Base-by-base conservation (phyloP, 2,888 invertebrate species). In the Eupithecia tripunctaria region DNA sequence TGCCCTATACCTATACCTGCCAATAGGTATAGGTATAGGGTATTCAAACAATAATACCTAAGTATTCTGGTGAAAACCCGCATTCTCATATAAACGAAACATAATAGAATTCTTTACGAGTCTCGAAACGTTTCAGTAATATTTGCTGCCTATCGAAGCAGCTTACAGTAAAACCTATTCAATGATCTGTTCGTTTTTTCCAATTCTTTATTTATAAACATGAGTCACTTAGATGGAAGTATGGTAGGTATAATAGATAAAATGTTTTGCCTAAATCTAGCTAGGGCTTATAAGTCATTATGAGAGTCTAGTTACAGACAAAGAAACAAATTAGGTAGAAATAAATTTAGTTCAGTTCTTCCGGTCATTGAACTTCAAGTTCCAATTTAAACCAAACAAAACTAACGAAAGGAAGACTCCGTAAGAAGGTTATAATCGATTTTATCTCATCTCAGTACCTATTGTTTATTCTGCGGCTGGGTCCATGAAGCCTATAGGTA, bases 401-500 rank as follows among this genome's bases (percentile, higher is more conserved):
- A 51, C 2, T 51, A 51, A 15, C 38, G 10, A 1, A 36, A 2
- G 14, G 2, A n/a, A 25, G 25, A 25, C 25, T 25, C 25, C 14
- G 1, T 21, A 56, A 56, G 56, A 56, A 56, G 51, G 56, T 21
- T 21, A 2, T 51, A 56, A 25, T 56, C 56, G 47, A 51, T 21
- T 43, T 25, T 3, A 1, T 21, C 5, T 56, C 25, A 10, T 36
- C 38, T 38, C n/a, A 38, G 36, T 12, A 56, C 12, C 25, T 56
- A 14, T 25, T 56, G 56, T 56, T 56, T 56, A 56, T 56, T 56
- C 56, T 14, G 3, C 51, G n/a, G 21, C 47, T 8, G 51, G 21
- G 21, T 29, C 60, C 60, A 29, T 60, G 56, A 56, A 56, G 25
- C n/a, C n/a, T n/a, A n/a, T n/a, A n/a, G n/a, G n/a, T n/a, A n/a